Percentiles rank a stretch among this genome's conserved stretches.
Conservation (phyloP, 1,140 invertebrate genomes). For the Alviniconcha marisindica region DNA sequence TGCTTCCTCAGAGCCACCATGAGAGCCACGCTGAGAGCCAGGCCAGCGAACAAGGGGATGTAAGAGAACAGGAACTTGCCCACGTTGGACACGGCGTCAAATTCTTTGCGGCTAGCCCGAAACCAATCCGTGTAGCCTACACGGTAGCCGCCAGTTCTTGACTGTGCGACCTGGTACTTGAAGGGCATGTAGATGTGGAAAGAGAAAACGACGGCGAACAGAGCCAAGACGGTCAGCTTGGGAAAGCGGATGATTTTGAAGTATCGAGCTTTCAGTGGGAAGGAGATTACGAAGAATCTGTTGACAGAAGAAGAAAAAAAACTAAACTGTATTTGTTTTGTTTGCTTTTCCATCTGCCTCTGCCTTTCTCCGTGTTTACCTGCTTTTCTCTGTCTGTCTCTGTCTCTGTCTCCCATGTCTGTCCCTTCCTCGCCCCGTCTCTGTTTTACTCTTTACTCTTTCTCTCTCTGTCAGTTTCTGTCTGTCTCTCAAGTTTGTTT, state of each 20-base stretch:
- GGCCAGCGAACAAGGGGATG: not conserved
- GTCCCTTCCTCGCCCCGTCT: too few species aligned
- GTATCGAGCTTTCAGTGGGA: conserved; percentile 15
- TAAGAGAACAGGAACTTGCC: conserved; percentile 35
- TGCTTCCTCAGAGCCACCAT: conserved; percentile 7
- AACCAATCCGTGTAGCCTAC: not conserved
- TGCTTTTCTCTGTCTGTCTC: too few species aligned
- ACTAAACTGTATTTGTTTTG: too few species aligned
- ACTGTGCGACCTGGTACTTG: not conserved
- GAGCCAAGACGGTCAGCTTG: not conserved
- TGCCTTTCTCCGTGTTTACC: too few species aligned
- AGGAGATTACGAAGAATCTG: conserved; percentile 11
- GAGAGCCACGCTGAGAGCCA: conserved; percentile 17
- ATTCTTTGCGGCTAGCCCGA: not conserved
- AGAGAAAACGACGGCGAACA: not conserved
- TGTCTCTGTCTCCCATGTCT: too few species aligned
- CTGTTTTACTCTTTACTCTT: too few species aligned
- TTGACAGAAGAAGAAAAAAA: too few species aligned
- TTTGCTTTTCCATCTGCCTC: too few species aligned
- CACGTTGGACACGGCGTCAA: conserved; percentile 5
- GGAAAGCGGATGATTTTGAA: conserved; percentile 31
- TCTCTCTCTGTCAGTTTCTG: too few species aligned
- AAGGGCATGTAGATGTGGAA: conserved; percentile 28
- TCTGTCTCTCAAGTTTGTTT: too few species aligned
- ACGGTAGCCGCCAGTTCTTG: not conserved